These are phyloP conservation scores for Hystrix cristata DNA, from an alignment of 2,113 vertebrate genomes.

Conservation along the genomic window DNA sequence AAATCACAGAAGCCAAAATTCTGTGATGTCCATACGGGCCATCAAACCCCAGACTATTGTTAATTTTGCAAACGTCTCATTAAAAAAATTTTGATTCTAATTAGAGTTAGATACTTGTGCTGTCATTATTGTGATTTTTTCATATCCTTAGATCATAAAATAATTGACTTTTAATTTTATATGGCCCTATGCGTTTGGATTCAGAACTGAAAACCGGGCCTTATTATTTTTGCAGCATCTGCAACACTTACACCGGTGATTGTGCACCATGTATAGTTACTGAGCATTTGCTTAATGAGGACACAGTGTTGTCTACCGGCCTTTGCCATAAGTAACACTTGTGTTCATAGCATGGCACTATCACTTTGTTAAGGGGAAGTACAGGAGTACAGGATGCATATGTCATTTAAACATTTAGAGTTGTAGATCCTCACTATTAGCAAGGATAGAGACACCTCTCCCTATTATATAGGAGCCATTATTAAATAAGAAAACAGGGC, in stretches of 20 bases:
- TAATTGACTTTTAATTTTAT: background rate
- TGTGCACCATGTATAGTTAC: background rate
- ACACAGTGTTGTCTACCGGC: background rate
- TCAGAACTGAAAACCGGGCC: background rate
- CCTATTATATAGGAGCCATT: background rate
- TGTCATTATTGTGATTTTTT: background rate
- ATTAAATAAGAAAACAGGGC: background rate
- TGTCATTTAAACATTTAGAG: background rate
- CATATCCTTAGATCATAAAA: background rate
- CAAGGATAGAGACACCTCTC: background rate
- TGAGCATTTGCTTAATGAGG: background rate
- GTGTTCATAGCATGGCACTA: background rate
- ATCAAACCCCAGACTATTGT: background rate
- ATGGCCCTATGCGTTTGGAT: background rate
- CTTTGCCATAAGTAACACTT: background rate
- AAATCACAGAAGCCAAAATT: background rate
- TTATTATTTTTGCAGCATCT: background rate
- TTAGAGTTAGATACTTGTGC: background rate
- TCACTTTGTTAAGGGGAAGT: background rate
- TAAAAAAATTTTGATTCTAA: background rate
- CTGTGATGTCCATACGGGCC: background rate
- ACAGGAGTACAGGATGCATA: background rate
- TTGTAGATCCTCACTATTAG: background rate
- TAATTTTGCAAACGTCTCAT: background rate
- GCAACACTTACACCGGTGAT: background rate